Percentiles rank a stretch among this genome's conserved stretches.
Conservation (phyloP, 2,113 vertebrate genomes). For the Agapornis roseicollis region DNA sequence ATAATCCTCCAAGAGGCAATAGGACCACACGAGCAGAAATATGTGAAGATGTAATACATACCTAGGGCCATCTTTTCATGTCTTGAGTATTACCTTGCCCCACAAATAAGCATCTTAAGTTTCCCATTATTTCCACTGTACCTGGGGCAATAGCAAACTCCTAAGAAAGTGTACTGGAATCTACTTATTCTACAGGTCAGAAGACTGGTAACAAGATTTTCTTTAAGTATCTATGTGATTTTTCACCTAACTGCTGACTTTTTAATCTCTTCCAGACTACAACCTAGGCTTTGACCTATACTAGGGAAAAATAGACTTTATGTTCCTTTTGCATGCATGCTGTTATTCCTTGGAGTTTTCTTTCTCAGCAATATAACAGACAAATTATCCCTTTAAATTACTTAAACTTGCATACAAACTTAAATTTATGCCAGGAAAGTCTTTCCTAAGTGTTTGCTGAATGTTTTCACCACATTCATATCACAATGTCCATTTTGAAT, state of each 20-base stretch:
- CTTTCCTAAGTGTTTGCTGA: neutral
- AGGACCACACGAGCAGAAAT: neutral
- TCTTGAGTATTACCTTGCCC: neutral
- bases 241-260: neutral
- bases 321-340: neutral
- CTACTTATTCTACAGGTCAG: neutral
- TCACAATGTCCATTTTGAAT: neutral
- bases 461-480: neutral
- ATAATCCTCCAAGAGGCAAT: neutral
- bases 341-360: neutral
- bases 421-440: neutral
- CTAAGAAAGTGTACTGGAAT: neutral
- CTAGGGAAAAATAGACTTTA: neutral
- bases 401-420: neutral
- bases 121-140: neutral
- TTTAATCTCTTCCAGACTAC: neutral
- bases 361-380: neutral
- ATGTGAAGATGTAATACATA: neutral
- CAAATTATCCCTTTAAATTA: neutral
- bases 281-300: neutral
- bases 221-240: neutral
- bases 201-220: neutral
- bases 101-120: neutral
- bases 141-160: neutral
- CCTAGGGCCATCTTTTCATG: neutral